Conservation (phyloP, 1,140 invertebrate species). For the Sminthurinus signatus region DNA sequence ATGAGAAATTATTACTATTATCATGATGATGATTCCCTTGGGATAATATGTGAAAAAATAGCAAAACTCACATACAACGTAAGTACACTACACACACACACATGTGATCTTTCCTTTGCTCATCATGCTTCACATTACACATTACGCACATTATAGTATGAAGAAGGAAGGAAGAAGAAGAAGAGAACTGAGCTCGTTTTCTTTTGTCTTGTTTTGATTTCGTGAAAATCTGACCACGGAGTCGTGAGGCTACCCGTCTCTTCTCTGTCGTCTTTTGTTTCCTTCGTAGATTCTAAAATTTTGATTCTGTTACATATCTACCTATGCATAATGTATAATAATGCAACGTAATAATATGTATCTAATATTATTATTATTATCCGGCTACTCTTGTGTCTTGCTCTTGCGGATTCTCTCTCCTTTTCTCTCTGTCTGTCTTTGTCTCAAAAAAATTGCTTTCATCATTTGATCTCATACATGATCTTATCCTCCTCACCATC, state of each 20-base stretch:
- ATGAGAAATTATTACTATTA: neutral
- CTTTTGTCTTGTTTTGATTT: constrained; percentile 41
- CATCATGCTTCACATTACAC: neutral
- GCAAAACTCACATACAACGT: neutral
- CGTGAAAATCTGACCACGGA: constrained; percentile 39
- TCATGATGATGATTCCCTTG: too few species aligned
- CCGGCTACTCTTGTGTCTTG: too few species aligned
- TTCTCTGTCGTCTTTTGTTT: constrained; percentile 32
- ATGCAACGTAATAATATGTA: too few species aligned
- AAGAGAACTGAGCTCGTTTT: constrained; percentile 26
- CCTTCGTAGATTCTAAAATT: constrained; percentile 18
- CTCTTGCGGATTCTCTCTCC: constrained; percentile 14
- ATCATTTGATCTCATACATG: constrained; percentile 20
- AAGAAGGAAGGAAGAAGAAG: constrained; percentile 7
- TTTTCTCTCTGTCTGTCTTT: too few species aligned
- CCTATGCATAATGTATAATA: too few species aligned
- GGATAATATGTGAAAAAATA: constrained; percentile 1
- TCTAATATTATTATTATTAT: too few species aligned
- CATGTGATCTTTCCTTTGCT: too few species aligned
- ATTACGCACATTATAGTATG: neutral
- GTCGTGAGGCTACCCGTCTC: constrained; percentile 29
- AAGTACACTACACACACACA: neutral
- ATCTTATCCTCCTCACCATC: constrained; percentile 9
- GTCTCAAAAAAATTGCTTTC: constrained; percentile 15
- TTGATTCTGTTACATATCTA: too few species aligned